Evolutionary conservation across 2,888 invertebrate species (phyloP), one percentile per base, ranked within the genome.

Genomic region (Pardosa pseudoannulata): DNA sequence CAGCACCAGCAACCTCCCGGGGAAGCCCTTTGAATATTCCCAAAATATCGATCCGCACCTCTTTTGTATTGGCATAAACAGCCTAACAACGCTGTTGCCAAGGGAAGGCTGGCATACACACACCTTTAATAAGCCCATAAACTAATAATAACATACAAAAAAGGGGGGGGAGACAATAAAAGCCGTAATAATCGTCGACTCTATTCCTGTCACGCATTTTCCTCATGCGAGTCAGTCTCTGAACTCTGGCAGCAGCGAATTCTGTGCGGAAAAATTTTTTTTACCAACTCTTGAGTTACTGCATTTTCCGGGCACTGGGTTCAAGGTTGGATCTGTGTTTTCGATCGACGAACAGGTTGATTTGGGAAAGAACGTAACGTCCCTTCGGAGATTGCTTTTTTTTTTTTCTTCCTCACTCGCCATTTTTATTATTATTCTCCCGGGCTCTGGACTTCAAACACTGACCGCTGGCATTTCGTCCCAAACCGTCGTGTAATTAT

Each of bases 391-490:
- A 16, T 31, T 65, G 1, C 29, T 65, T 23, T 62, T 62, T 73
- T 36, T 36, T 29, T 36, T 46, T 67, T 65, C n/a, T n/a, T n/a
- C n/a, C n/a, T n/a, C n/a, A n/a, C n/a, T n/a, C n/a, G n/a, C n/a
- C 65, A n/a, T 13, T n/a, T n/a, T n/a, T n/a, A n/a, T n/a, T n/a
- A n/a, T n/a, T 36, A 9, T 36, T 36, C 36, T 36, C 36, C 23
- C 11, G 9, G 7, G 23, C 70, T 39, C 39, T 46, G 9, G 23
- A 23, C 29, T 27, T 13, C n/a, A 41, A 56, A 50, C 65, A 41
- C 28, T 81, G 81, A 81, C 74, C 68, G 70, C 29, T 82, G 82
- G 82, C 82, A 75, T 82, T 82, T 82, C 46, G 32, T 75, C 27
- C 23, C 50, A 16, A 16, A 9, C 9, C 28, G 3, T 27, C 13